phyloP scores from a whole-genome alignment of 64 coral and sea anemone genomes.

The Hydrozoanthus tunicans region DNA sequence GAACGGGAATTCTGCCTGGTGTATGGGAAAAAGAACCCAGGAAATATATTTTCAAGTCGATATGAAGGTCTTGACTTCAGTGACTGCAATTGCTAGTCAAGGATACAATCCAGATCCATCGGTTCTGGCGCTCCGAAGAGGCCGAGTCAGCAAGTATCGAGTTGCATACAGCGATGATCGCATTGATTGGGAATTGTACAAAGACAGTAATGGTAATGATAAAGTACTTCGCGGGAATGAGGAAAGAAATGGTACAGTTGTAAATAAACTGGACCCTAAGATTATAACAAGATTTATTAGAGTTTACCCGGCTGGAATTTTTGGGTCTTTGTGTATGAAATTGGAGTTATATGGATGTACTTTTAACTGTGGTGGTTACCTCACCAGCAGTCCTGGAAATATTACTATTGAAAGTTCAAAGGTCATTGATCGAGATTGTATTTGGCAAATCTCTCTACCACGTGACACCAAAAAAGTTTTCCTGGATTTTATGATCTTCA shows the following conservation, averaged over 20 bases:
- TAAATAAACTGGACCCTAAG: slow-evolving; percentile 71
- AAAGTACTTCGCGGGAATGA: slow-evolving; percentile 68
- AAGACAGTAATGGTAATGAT: slow-evolving; percentile 39
- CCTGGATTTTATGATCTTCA: slow-evolving; percentile 85
- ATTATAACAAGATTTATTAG: slow-evolving; percentile 73
- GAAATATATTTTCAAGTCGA: slow-evolving; percentile 84
- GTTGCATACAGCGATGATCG: slow-evolving; percentile 76
- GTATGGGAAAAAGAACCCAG: slow-evolving; percentile 40
- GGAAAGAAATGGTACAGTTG: slow-evolving; percentile 58
- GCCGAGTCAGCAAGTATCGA: slow-evolving; percentile 90
- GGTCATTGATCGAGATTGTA: slow-evolving; percentile 65
- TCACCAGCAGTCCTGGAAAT: slow-evolving; percentile 61
- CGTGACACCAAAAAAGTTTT: slow-evolving; percentile 64
- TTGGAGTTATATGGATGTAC: slow-evolving; percentile 82
- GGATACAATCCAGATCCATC: slow-evolving; percentile 76
- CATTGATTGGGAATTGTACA: slow-evolving; percentile 52
- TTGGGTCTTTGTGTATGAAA: slow-evolving; percentile 76
- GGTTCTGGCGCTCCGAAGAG: slow-evolving; percentile 67
- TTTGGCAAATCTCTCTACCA: slow-evolving; percentile 78
- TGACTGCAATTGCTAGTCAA: slow-evolving; percentile 84
- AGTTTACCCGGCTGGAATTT: slow-evolving; percentile 58
- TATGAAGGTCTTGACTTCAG: slow-evolving; percentile 40
- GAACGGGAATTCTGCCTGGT: slow-evolving; percentile 86
- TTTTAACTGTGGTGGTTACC: slow-evolving; percentile 75
- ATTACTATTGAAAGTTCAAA: slow-evolving; percentile 64